Evolutionary conservation across 2,888 invertebrate genomes (phyloP).

Genomic region (Apocheima hispidaria): DNA sequence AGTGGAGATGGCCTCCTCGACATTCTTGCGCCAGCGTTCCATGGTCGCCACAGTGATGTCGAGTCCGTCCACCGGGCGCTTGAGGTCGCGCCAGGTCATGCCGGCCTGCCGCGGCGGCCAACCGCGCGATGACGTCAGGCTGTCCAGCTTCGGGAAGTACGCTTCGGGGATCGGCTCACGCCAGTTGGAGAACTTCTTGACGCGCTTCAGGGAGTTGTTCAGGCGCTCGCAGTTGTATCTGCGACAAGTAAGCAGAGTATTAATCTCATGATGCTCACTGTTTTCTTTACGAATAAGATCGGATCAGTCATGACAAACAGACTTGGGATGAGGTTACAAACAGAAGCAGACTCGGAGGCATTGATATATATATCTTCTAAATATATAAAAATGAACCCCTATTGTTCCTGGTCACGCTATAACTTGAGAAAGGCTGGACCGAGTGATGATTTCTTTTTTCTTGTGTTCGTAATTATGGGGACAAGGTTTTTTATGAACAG

Average conservation of each 20-base stretch:
- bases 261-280: too few relatives aligned
- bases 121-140: slow-evolving; percentile 88
- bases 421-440: too few relatives aligned
- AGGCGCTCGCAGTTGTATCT: slow-evolving; percentile 93
- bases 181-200: slow-evolving; percentile 88
- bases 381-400: too few relatives aligned
- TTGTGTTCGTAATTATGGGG: too few relatives aligned
- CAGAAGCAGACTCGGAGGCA: too few relatives aligned
- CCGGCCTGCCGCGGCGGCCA: slow-evolving; percentile 90
- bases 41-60: slow-evolving; percentile 88
- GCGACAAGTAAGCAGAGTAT: too few relatives aligned
- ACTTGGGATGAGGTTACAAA: too few relatives aligned
- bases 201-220: slow-evolving; percentile 88
- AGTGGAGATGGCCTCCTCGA: slow-evolving; percentile 91
- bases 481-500: too few relatives aligned
- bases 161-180: slow-evolving; percentile 90
- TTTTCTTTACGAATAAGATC: too few relatives aligned
- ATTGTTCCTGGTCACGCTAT: too few relatives aligned
- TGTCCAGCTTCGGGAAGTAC: slow-evolving; percentile 93
- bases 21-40: slow-evolving; percentile 90
- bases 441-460: too few relatives aligned
- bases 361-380: too few relatives aligned
- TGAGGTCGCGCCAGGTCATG: slow-evolving; percentile 87
- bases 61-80: slow-evolving; percentile 88
- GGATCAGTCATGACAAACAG: neutral